These are phyloP conservation scores for Brachystomella parvula DNA, from an alignment of 1,140 invertebrate species.

Conservation along the genomic window DNA sequence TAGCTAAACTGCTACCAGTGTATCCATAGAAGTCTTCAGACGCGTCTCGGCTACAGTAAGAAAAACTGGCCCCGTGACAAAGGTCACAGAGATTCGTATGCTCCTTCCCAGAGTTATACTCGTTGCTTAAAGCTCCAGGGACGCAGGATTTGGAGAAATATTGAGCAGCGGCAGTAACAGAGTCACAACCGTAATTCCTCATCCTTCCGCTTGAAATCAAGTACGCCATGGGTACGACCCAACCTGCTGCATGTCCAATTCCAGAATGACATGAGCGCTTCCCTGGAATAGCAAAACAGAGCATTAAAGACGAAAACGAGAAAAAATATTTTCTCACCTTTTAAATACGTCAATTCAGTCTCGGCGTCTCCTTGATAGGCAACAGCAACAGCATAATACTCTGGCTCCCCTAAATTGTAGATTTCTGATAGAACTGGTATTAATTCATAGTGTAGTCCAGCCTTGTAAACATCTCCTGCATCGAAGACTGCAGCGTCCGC, in stretches of 20 bases:
- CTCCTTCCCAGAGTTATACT: conserved; percentile 70
- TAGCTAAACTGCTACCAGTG: conserved; percentile 50
- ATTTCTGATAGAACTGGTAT: conserved; percentile 84
- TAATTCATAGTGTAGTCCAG: conserved; percentile 66
- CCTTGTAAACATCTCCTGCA: conserved; percentile 88
- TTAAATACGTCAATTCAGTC: conserved; percentile 79
- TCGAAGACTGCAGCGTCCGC: conserved; percentile 87
- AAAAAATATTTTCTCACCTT: conserved; percentile 53
- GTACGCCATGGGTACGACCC: conserved; percentile 89
- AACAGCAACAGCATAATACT: conserved; percentile 91
- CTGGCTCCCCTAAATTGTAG: conserved; percentile 71
- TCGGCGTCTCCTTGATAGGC: conserved; percentile 76
- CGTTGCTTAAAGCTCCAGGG: conserved; percentile 74
- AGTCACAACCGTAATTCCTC: conserved; percentile 81
- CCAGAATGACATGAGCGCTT: conserved; percentile 87
- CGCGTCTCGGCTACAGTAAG: conserved; percentile 73
- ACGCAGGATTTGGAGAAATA: conserved; percentile 88
- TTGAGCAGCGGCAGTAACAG: conserved; percentile 76
- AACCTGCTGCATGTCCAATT: conserved; percentile 84
- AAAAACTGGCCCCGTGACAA: conserved; percentile 75
- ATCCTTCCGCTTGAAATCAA: conserved; percentile 90
- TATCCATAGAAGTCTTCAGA: conserved; percentile 82
- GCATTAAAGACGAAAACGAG: conserved; percentile 15
- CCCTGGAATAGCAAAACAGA: conserved; percentile 42
- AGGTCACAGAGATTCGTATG: conserved; percentile 88